Base-by-base conservation (phyloP, 2,888 invertebrate genomes). In the Xanthorhoe designata region DNA sequence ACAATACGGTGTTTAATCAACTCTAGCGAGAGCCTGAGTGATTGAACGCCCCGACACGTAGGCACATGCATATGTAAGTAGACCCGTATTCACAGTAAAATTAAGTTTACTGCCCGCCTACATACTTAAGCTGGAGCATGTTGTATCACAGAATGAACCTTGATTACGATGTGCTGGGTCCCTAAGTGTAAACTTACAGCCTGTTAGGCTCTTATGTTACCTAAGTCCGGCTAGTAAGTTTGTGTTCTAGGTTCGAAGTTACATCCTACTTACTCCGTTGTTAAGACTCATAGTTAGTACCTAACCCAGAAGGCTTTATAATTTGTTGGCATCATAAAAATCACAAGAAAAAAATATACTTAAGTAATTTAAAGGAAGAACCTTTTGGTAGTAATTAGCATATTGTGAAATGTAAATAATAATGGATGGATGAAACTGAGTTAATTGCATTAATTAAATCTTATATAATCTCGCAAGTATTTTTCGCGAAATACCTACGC, bases 1-100 rank as follows among this genome's bases (percentile, higher is more conserved):
- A 65, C 64, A 59, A 59, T 55, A 58, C 67, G 72, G 66, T 64
- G 77, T 79, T 83, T 81, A 81, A 84, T 84, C 80, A 81, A 82
- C 78, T 73, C 68, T 72, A 47, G 53, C 42, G 19, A 58, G 51
- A 18, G 32, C 52, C 57, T 63, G 63, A 69, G 70, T 74, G 74
- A 80, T 78, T 77, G 78, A 77, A 78, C 59, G 74, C 73, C 72
- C 68, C 64, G 38, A 61, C 60, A 62, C 61, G 58, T 61, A 62
- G 55, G 61, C 68, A 68, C 57, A 35, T 65, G 60, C 57, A 61
- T 63, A 66, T 45, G 69, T 64, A 64, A 62, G 24, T 45, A 62
- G 49, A 53, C 17, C 54, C 59, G 15, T 50, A 54, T 59, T 50
- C 24, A 38, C 42, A 57, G 42, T 52, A 32, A 56, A 62, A 62